These are phyloP conservation scores for Thomomys bottae DNA, from an alignment of 2,113 vertebrate species.

Conservation along the genomic window DNA sequence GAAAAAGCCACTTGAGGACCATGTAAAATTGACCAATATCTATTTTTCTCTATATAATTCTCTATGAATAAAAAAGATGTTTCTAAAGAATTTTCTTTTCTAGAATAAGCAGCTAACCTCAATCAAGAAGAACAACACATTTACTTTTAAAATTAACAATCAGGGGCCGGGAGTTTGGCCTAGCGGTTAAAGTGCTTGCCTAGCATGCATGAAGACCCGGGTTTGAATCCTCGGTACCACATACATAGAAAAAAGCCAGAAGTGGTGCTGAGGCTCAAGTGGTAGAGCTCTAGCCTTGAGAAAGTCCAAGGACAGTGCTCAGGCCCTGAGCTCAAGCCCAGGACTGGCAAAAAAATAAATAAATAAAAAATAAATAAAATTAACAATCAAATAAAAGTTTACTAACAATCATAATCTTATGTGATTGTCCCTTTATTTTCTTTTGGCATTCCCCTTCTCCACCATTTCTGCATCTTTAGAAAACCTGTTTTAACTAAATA, in stretches of 20 bases:
- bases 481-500: conserved; percentile 21
- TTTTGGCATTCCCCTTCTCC: neutral
- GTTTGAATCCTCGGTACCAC: no score
- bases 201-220: no score
- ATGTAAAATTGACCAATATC: conserved; percentile 47
- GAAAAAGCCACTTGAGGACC: conserved; percentile 38
- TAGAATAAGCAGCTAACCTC: conserved; percentile 43
- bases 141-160: no score
- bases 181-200: no score
- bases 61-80: neutral
- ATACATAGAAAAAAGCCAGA: no score
- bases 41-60: neutral
- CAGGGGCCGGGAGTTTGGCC: no score
- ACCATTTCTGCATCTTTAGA: conserved; percentile 39
- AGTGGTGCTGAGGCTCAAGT: no score
- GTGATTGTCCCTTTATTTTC: conserved; percentile 19
- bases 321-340: no score
- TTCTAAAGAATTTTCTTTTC: conserved; percentile 56
- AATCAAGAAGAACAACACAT: conserved; percentile 26
- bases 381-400: conserved; percentile 21
- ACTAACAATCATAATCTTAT: conserved; percentile 32
- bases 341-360: no score
- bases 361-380: no score
- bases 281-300: no score
- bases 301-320: no score